Evolutionary conservation across 2,113 vertebrate genomes (phyloP).

Genomic region (Microcebus jonahi): DNA sequence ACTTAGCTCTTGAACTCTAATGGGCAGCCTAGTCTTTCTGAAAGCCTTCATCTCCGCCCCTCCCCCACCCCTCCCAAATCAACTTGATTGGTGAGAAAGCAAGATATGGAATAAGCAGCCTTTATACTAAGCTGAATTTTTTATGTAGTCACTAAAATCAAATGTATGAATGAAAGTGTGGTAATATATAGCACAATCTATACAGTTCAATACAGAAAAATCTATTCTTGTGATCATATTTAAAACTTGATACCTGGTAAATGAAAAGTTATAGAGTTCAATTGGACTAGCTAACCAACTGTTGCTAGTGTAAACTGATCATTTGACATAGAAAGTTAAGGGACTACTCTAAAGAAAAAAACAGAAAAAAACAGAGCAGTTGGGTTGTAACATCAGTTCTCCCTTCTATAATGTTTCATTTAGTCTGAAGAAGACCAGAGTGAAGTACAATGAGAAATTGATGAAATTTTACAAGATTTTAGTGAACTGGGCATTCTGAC

Average conservation of each 20-base stretch:
- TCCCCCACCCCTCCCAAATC: background rate
- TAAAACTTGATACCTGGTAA: background rate
- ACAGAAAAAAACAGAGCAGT: background rate
- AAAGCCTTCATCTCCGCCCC: background rate
- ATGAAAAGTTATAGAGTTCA: constrained; percentile 17
- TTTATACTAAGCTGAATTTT: background rate
- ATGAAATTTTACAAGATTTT: background rate
- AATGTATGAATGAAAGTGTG: background rate
- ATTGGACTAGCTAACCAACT: background rate
- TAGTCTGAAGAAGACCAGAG: constrained; percentile 29
- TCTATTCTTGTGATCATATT: background rate
- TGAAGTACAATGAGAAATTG: background rate
- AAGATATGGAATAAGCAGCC: background rate
- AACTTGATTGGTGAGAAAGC: constrained; percentile 19
- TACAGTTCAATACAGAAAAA: background rate
- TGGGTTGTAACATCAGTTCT: background rate
- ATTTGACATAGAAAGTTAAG: background rate
- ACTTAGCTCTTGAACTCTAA: constrained; percentile 10
- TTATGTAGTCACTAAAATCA: background rate
- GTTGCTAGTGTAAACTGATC: constrained; percentile 23
- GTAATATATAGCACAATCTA: background rate
- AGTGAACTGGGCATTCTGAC: background rate
- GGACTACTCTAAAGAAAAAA: background rate
- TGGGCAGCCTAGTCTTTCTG: background rate
- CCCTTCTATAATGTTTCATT: background rate